Conservation (phyloP, 1,140 invertebrate genomes). For the Bombus pascuorum region DNA sequence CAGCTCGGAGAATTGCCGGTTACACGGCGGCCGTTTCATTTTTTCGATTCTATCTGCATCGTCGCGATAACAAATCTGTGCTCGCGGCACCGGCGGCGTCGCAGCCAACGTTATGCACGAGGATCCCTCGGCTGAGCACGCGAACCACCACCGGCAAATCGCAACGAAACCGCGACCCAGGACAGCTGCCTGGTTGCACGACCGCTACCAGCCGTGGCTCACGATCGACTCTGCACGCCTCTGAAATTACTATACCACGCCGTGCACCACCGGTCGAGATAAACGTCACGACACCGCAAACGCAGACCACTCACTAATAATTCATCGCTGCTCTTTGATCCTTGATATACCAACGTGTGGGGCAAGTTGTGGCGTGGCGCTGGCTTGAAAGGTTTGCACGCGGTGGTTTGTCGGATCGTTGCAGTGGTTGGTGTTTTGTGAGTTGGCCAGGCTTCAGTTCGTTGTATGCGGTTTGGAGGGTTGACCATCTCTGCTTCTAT, state of each 20-base stretch:
- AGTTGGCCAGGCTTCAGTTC: no score
- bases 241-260: conserved; percentile 26
- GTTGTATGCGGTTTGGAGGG: rapidly evolving
- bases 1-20: conserved; percentile 31
- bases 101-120: conserved; percentile 51
- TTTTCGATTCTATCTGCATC: conserved; percentile 45
- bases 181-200: conserved; percentile 6
- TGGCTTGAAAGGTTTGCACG: background rate
- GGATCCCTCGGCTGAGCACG: conserved; percentile 61
- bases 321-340: conserved; percentile 22
- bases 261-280: background rate
- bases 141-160: conserved; percentile 36
- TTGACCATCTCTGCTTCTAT: background rate
- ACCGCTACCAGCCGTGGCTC: conserved; percentile 18
- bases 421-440: background rate
- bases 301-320: conserved; percentile 6
- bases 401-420: background rate
- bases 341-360: background rate
- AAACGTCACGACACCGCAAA: conserved; percentile 25
- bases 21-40: conserved; percentile 31
- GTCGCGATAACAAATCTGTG: conserved; percentile 53
- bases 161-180: background rate
- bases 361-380: background rate
- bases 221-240: conserved; percentile 37
- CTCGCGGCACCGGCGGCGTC: conserved; percentile 41